Conservation (phyloP, 2,888 invertebrate species). For the Acleris cristana region DNA sequence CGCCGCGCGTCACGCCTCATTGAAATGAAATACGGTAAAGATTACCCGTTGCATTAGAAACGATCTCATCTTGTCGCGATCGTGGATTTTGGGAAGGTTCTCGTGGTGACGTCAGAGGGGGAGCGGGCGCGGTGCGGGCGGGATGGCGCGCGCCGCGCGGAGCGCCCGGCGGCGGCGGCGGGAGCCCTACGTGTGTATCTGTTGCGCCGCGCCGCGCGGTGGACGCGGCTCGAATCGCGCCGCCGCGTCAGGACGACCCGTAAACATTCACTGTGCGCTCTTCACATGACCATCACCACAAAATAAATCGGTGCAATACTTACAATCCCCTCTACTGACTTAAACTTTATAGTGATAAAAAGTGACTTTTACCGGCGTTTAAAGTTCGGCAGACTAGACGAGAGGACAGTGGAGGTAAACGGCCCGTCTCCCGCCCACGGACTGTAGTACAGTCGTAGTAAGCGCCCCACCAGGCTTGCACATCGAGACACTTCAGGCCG, state of each 20-base stretch:
- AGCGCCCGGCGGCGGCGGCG: conserved; percentile 48
- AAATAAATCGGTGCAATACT: conserved; percentile 42
- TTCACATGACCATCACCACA: conserved; percentile 34
- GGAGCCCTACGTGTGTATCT: conserved; percentile 52
- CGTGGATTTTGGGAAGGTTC: conserved; percentile 63
- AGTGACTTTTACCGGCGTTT: conserved; percentile 55
- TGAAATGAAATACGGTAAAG: conserved; percentile 38
- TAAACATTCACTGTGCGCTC: conserved; percentile 68
- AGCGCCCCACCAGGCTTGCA: conserved; percentile 54
- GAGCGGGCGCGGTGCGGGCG: conserved; percentile 43
- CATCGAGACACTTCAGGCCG: conserved; percentile 60
- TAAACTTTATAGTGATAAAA: conserved; percentile 27
- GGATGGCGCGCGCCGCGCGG: conserved; percentile 62
- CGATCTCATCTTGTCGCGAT: conserved; percentile 62
- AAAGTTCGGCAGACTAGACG: conserved; percentile 52
- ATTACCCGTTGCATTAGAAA: conserved; percentile 60
- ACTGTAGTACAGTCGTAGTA: conserved; percentile 72
- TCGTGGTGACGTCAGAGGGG: conserved; percentile 73
- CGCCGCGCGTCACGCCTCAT: conserved; percentile 14
- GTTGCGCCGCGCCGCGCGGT: conserved; percentile 74
- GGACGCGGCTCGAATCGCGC: conserved; percentile 60
- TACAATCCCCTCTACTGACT: conserved; percentile 2
- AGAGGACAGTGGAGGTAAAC: conserved; percentile 61
- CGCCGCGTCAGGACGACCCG: conserved; percentile 60
- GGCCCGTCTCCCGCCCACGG: conserved; percentile 69